Evolutionary conservation across 2,888 invertebrate species (phyloP), one percentile per base, ranked within the genome.

Genomic region (Scrobipalpa costella): DNA sequence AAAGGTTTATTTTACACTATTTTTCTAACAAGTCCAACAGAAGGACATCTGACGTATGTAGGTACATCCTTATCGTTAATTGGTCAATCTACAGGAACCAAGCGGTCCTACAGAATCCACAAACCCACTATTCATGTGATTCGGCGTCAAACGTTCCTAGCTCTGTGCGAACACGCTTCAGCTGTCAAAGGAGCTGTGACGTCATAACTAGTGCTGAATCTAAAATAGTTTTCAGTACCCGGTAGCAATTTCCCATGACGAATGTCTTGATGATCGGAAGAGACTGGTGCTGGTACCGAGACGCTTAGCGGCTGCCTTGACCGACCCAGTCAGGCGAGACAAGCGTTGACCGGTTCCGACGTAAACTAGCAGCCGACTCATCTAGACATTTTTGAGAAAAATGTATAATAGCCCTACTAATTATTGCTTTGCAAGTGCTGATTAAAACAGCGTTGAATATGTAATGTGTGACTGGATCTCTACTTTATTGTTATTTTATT

Each of bases 261-360:
- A 55, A 57, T 11, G 21, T 21, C 21, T 17, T 34, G 19, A 27
- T 34, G 57, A 52, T 62, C 50, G 62, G 62, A 62, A 62, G 62
- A 33, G 57, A 21, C 27, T 19, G 36, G 57, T 34, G 58, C 44
- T 33, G 58, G 63, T 21, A 55, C 50, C 33, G 63, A n/a, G 40
- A 38, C 62, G 62, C 44, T 44, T 57, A 15, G 19, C 57, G 8
- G 57, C 57, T 40, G 57, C 63, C 63, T 63, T 63, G 63, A 63
- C 63, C 63, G 63, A 44, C 6, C 49, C 57, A 19, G 33, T 57
- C 57, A 34, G 15, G 36, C 38, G 57, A 33, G 63, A 36, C 17
- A 49, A 47, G 7, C 63, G 58, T 49, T 63, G 57, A 55, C 62
- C 55, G 57, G 33, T 34, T 34, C 2, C 17, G 17, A 13, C 8